These are phyloP conservation scores for Spinus pinus DNA, from an alignment of 2,797 vertebrate species.

Conservation along the genomic window DNA sequence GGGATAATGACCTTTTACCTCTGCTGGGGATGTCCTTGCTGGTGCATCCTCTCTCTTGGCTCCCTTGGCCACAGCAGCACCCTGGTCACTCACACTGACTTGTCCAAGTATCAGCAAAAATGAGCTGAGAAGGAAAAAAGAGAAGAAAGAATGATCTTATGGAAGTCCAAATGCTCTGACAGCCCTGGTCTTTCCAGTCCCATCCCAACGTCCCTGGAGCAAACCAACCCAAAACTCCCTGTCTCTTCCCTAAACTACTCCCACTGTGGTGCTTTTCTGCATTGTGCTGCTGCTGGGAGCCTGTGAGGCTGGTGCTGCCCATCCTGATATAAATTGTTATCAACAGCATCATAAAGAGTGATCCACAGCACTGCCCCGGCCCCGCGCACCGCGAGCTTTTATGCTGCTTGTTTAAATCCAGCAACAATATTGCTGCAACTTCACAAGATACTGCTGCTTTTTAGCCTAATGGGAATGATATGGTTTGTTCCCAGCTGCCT, in stretches of 20 bases:
- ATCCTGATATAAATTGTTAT: background rate
- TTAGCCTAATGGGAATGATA: constrained; percentile 10
- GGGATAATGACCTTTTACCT: background rate
- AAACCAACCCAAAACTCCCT: background rate
- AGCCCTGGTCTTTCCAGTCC: background rate
- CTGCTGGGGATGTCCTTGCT: background rate
- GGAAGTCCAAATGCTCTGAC: background rate
- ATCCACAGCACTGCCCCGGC: background rate
- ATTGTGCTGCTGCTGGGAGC: background rate
- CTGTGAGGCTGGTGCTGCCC: background rate
- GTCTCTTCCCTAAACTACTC: background rate
- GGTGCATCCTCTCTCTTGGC: background rate
- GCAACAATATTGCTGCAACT: background rate
- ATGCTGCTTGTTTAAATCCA: constrained; percentile 4
- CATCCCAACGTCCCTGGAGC: background rate
- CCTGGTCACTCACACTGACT: background rate
- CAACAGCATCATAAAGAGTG: background rate
- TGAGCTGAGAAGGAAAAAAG: background rate
- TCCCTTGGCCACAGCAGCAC: background rate
- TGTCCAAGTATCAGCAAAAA: background rate
- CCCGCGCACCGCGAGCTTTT: background rate
- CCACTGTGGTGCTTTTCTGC: background rate
- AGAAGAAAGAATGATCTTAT: background rate
- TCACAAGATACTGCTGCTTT: constrained; percentile 4
- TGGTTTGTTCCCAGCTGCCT: constrained; percentile 10